A percentile compares a stretch with the other conserved stretches of the same genome.
These are phyloP conservation scores for Cylindroiulus punctatus DNA, from an alignment of 2,888 invertebrate genomes.

Conservation along the genomic window DNA sequence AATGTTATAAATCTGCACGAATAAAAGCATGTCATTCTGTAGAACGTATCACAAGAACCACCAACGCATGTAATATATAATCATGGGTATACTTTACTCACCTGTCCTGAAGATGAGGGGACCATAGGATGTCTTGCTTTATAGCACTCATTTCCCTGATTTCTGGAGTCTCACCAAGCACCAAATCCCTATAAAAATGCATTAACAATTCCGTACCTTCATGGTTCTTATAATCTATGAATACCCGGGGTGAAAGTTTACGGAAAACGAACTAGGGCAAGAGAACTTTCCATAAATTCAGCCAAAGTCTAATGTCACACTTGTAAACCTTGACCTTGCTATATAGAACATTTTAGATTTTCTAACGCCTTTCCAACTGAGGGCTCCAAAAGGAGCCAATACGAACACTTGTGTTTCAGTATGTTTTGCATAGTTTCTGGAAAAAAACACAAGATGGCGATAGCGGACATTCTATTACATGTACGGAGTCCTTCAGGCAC, in stretches of 20 bases:
- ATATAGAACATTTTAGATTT: too few species aligned
- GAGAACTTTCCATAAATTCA: background rate
- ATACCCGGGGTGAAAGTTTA: background rate
- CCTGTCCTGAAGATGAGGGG: conserved; percentile 48
- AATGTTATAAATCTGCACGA: conserved; percentile 78
- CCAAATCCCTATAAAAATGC: conserved; percentile 1
- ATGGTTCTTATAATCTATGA: background rate
- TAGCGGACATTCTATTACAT: too few species aligned
- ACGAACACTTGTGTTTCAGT: too few species aligned
- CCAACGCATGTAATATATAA: background rate
- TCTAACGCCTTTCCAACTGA: too few species aligned
- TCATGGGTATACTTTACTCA: background rate
- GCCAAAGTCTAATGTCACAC: background rate
- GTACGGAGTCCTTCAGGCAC: too few species aligned
- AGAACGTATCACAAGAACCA: background rate
- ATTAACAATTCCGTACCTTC: background rate
- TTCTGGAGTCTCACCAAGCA: background rate
- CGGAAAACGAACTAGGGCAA: background rate
- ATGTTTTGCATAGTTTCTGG: too few species aligned
- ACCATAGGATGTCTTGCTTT: conserved; percentile 53
- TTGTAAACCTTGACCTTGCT: too few species aligned
- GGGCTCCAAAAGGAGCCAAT: too few species aligned
- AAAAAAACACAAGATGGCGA: too few species aligned
- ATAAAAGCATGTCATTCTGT: conserved; percentile 13
- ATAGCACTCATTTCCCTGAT: conserved; percentile 20